Evolutionary conservation across 2,797 vertebrate genomes (phyloP), one percentile per base, ranked within the genome.

Genomic region (Xiphophorus birchmanni): DNA sequence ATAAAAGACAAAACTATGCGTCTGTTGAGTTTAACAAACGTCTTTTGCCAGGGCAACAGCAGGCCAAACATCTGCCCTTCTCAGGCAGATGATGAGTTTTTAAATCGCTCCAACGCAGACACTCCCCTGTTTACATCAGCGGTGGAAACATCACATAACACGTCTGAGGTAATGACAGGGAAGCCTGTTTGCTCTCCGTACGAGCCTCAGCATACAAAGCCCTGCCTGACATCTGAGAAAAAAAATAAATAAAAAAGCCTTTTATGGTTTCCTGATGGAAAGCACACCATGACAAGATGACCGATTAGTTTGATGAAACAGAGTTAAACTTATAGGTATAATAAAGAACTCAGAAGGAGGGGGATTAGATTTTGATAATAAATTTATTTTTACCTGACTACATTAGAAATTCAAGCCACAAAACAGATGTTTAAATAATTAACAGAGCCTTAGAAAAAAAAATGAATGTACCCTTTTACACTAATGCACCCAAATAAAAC

Each of bases 61-160:
- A 52, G 82, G 56, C 76, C 5, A 87, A 91, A 92, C 91, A 91
- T 65, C 78, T 73, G 73, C 56, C 73, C 75, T 77, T 86, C 81
- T 79, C 65, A 84, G 86, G 87, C 87, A 79, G 82, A 80, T 47
- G 89, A 89, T 84, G 85, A 76, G 80, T 87, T 91, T 86, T 90
- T 86, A 35, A 35, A 85, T 88, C 88, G 73, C 76, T 75, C 50
- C 44, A 1, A 45, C 78, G 67, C 0, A 50, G 91, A 85, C 84
- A 80, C 92, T 84, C 86, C 87, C 87, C 78, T 89, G 88, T 92
- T 93, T 83, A 90, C 84, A 79, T 85, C 85, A 45, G 83, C 83
- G 42, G 82, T 83, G 82, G 73, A 77, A 74, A 89, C 73, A 77
- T 92, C 92, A 91, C 75, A 23, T 81, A 76, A 77, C 89, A 89